Percentiles rank a stretch among this genome's conserved stretches.
Evolutionary conservation across 2,797 vertebrate genomes (phyloP).

Genomic region (Spinus olivaceus): DNA sequence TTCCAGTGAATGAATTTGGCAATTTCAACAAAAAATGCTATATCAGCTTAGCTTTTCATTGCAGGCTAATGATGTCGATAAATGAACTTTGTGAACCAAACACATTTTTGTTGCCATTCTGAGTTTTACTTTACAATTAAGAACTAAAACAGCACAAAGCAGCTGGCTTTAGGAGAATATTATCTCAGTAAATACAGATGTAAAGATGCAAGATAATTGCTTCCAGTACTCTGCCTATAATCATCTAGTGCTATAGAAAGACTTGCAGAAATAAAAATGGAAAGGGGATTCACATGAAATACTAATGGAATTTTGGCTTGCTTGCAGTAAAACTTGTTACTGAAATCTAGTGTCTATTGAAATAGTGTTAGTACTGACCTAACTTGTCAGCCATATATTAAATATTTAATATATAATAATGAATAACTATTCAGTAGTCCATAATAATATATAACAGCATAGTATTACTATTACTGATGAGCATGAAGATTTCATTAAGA

Average conservation of each 20-base stretch:
- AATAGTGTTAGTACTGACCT: background rate
- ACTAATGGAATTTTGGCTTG: background rate
- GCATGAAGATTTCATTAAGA: background rate
- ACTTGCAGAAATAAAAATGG: background rate
- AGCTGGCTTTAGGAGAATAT: background rate
- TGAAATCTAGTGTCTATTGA: background rate
- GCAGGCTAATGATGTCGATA: background rate
- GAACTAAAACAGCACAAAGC: background rate
- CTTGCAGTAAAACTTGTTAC: background rate
- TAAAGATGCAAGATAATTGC: background rate
- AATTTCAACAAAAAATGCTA: background rate
- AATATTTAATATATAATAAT: background rate
- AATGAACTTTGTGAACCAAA: background rate
- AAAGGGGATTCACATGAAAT: background rate
- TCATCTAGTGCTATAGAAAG: background rate
- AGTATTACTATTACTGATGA: background rate
- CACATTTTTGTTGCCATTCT: background rate
- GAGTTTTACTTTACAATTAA: background rate
- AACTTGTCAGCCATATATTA: background rate
- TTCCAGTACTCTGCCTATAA: background rate
- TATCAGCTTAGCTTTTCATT: background rate
- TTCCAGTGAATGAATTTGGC: background rate
- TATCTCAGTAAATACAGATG: background rate
- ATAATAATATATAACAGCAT: background rate
- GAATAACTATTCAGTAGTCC: background rate